Evolutionary conservation across 2,888 invertebrate species (phyloP), one percentile per base, ranked within the genome.

Genomic region (Ormyrus nitidulus): DNA sequence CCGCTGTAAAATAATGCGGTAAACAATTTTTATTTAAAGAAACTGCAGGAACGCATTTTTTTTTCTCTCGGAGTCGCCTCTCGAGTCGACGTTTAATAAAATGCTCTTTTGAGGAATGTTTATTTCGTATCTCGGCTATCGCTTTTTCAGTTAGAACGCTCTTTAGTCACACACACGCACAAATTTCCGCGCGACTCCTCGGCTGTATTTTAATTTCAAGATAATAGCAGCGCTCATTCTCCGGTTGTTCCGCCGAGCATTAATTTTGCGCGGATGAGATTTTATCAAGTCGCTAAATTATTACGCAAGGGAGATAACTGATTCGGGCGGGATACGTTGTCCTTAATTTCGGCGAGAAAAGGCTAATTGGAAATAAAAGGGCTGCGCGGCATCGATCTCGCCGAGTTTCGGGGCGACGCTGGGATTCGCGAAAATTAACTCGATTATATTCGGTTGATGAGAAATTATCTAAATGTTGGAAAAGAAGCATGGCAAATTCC

Each of bases 21-120:
- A 75, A 75, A 75, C 59, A 66, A 65, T 66, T 66, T 34, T 59
- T 66, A 13, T 65, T 49, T 49, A 65, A 65, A 65, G 13, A 13
- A 49, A 13, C 44, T 34, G 4, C 34, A 4, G 34, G 34, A 34
- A 34, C 34, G 34, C 34, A 34, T 3, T 4, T 34, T 0, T 34
- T 34, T 34, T 34, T 4, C 3, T 34, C 34, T 4, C 34, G 34
- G 13, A 13, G 34, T 34, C 34, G 34, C 34, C 34, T 34, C 34
- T 34, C 34, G 34, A 34, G 34, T 34, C 34, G 34, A 34, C 34
- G 34, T 34, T 34, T 34, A 34, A 34, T 34, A 34, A 34, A 34
- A 34, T 4, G 3, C 34, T 34, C 34, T 34, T 34, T 34, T 4
- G 34, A 34, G 34, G 34, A 34, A 34, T 34, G 34, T 34, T 34